Evolutionary conservation across 2,113 vertebrate species (phyloP).

Genomic region (Tinamus guttatus): DNA sequence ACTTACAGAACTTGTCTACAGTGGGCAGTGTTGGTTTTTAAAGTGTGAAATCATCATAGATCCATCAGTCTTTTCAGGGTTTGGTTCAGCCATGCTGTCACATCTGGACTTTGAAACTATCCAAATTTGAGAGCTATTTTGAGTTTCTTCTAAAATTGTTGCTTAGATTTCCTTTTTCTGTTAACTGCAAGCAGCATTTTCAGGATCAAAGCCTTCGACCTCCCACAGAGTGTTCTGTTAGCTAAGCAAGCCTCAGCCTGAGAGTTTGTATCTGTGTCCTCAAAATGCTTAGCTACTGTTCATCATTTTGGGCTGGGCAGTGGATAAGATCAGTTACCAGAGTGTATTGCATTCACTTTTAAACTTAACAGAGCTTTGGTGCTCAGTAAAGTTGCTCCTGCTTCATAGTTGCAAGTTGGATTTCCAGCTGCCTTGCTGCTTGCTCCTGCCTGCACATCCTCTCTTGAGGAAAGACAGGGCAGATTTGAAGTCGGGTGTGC

Average conservation of each 20-base stretch:
- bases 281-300: background rate
- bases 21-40: background rate
- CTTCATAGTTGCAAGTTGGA: background rate
- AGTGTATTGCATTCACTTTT: background rate
- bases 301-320: background rate
- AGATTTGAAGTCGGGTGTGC: background rate
- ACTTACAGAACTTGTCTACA: background rate
- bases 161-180: background rate
- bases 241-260: background rate
- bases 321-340: background rate
- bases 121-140: background rate
- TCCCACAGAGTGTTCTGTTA: background rate
- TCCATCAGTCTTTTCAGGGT: background rate
- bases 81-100: background rate
- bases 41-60: background rate
- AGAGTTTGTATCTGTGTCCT: background rate
- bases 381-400: background rate
- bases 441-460: background rate
- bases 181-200: background rate
- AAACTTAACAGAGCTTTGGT: constrained; percentile 7
- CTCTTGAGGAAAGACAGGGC: background rate
- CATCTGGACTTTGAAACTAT: background rate
- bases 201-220: background rate
- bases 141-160: background rate
- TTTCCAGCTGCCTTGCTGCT: background rate